A percentile compares a stretch with the other conserved stretches of the same genome.
Evolutionary conservation across 2,113 vertebrate genomes (phyloP).

Genomic region (Myrmecobius fasciatus): DNA sequence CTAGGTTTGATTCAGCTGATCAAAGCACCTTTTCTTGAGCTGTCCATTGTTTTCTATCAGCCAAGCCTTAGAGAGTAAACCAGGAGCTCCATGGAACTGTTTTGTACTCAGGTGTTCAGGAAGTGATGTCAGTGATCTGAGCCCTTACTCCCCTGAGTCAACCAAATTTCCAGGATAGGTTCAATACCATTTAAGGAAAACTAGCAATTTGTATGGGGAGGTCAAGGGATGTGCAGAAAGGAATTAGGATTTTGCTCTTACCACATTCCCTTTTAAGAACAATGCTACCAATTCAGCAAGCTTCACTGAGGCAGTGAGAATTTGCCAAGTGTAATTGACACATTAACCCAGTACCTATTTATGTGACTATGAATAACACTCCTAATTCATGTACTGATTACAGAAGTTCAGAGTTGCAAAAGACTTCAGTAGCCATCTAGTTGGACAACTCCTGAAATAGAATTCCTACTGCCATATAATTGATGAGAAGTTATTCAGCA

Average conservation of each 20-base stretch:
- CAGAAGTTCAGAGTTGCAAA: not conserved
- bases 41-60: not conserved
- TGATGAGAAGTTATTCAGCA: not conserved
- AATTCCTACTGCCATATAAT: not conserved
- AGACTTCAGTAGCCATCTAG: not conserved
- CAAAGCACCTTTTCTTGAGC: not conserved
- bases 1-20: not conserved
- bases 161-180: not conserved
- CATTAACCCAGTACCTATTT: not conserved
- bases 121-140: not conserved
- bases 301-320: not conserved
- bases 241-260: not conserved
- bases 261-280: not conserved
- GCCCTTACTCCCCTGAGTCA: not conserved
- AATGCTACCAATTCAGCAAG: not conserved
- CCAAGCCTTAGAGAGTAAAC: not conserved
- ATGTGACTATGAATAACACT: not conserved
- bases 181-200: not conserved
- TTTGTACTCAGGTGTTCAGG: not conserved
- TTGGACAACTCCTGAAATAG: not conserved
- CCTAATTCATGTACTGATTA: not conserved
- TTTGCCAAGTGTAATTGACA: not conserved
- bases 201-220: not conserved
- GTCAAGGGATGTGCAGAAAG: not conserved
- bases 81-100: not conserved